Conservation (phyloP, 2,113 vertebrate species). For the Chlorodrepanis virens region DNA sequence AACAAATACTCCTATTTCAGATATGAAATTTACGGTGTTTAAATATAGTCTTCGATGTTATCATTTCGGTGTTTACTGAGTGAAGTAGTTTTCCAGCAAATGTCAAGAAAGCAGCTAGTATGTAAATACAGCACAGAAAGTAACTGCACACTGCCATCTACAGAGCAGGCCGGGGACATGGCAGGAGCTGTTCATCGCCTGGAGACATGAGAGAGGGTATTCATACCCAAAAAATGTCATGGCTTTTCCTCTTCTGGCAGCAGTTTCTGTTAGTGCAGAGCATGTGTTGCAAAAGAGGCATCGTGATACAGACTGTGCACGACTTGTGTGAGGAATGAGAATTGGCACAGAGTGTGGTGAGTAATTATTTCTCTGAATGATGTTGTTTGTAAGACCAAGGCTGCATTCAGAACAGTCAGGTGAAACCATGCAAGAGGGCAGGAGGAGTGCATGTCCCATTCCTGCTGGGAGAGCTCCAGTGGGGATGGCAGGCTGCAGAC, state of each 20-base stretch:
- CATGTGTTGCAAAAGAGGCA: background rate
- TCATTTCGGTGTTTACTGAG: background rate
- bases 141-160: conserved; percentile 30
- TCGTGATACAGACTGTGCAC: no score
- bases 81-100: conserved; percentile 10
- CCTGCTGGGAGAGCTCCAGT: background rate
- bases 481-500: background rate
- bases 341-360: background rate
- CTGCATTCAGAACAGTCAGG: accelerated
- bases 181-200: background rate
- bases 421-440: background rate
- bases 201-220: background rate
- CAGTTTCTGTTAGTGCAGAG: background rate
- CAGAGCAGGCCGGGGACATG: background rate
- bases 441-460: accelerated
- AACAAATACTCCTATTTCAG: background rate
- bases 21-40: conserved; percentile 20
- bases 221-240: background rate
- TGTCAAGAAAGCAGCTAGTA: background rate
- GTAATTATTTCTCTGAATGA: background rate
- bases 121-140: background rate
- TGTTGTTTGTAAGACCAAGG: background rate
- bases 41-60: background rate
- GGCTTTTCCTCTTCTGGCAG: background rate
- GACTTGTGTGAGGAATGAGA: background rate